Percentiles rank a stretch among this genome's conserved stretches.
Evolutionary conservation across 2,888 invertebrate genomes (phyloP).

Genomic region (Aplocera efformata): DNA sequence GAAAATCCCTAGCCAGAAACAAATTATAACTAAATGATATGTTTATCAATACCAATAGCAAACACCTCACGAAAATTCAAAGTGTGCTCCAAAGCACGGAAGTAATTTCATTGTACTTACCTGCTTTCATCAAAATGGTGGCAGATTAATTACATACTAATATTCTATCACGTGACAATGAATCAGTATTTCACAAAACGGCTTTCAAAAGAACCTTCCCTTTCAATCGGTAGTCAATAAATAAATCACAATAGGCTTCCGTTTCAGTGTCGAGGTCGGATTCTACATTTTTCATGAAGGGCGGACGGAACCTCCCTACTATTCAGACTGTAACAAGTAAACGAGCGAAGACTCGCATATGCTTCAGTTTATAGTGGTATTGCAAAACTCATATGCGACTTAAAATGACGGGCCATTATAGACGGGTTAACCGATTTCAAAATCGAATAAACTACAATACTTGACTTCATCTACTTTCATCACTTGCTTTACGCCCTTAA

Average conservation of each 20-base stretch:
- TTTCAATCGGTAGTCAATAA: constrained; percentile 33
- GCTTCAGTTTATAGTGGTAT: background rate
- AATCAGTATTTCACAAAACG: constrained; percentile 22
- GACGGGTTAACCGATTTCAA: too few relatives aligned
- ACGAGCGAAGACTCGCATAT: constrained; percentile 3
- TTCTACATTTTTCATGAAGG: constrained; percentile 31
- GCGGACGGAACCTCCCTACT: constrained; percentile 4
- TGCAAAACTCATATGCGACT: background rate
- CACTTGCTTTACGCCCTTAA: too few relatives aligned
- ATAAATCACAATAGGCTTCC: constrained; percentile 30
- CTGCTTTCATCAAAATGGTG: background rate
- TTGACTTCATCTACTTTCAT: too few relatives aligned
- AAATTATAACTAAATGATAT: too few relatives aligned
- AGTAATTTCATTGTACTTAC: too few relatives aligned
- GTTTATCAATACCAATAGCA: too few relatives aligned
- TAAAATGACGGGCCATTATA: too few relatives aligned
- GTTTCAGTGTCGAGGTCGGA: constrained; percentile 23
- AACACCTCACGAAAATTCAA: too few relatives aligned
- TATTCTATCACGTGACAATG: constrained; percentile 19
- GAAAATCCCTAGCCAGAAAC: too few relatives aligned
- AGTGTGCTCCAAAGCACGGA: too few relatives aligned
- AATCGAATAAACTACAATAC: too few relatives aligned
- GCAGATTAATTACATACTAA: constrained; percentile 14
- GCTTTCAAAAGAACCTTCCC: constrained; percentile 5
- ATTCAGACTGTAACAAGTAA: constrained; percentile 22